These are phyloP conservation scores for Hucho hucho DNA, from an alignment of 2,113 vertebrate species.

Conservation along the genomic window DNA sequence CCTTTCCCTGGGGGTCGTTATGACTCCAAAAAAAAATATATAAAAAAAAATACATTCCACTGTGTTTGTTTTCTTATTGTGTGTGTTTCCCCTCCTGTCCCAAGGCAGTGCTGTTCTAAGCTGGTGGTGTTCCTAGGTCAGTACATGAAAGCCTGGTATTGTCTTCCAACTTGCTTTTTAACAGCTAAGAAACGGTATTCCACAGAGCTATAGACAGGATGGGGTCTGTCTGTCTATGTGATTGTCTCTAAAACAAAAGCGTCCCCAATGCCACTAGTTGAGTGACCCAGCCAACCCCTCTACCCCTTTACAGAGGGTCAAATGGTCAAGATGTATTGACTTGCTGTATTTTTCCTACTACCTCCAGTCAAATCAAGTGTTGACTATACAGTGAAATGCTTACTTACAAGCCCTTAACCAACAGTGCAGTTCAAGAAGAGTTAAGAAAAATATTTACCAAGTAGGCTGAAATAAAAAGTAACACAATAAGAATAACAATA, in stretches of 20 bases:
- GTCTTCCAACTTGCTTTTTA: constrained; percentile 50
- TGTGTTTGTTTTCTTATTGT: constrained; percentile 17
- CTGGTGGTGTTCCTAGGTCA: constrained; percentile 24
- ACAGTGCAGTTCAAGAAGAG: no score
- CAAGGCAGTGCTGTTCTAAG: constrained; percentile 4
- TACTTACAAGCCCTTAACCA: no score
- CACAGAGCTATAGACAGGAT: constrained; percentile 28
- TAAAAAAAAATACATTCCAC: background rate
- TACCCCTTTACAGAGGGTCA: no score
- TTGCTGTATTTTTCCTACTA: no score
- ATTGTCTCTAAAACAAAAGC: background rate
- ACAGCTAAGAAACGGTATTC: constrained; percentile 34
- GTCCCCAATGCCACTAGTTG: no score
- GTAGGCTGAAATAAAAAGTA: no score
- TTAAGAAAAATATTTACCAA: no score
- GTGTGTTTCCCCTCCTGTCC: constrained; percentile 5
- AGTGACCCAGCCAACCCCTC: no score
- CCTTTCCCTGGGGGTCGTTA: background rate
- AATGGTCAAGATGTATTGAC: background rate
- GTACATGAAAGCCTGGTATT: constrained; percentile 67
- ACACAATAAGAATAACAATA: no score
- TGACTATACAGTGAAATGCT: no score
- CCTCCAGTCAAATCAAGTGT: no score
- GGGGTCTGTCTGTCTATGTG: background rate
- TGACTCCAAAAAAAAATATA: background rate